phyloP scores from a whole-genome alignment of 2,797 vertebrate genomes.

The Myotis myotis region DNA sequence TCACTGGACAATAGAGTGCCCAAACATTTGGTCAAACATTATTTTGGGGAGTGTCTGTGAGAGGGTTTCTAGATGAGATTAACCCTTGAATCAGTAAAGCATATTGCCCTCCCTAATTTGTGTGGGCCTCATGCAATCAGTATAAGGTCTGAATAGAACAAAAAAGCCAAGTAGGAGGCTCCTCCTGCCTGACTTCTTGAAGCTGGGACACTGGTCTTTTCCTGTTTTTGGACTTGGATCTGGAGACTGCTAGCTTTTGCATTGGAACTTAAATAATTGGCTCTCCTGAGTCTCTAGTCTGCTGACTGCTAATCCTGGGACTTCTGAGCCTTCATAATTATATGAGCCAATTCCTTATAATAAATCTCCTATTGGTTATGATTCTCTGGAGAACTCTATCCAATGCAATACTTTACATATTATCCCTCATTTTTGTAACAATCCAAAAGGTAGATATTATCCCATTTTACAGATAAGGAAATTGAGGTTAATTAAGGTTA shows the following conservation, averaged over 20 bases:
- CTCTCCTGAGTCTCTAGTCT: background rate
- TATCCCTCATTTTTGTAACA: background rate
- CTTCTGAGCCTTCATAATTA: background rate
- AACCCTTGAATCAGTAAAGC: background rate
- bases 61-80: background rate
- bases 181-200: background rate
- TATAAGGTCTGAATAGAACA: background rate
- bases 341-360: background rate
- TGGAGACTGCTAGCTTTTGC: background rate
- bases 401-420: background rate
- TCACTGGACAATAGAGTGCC: background rate
- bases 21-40: background rate
- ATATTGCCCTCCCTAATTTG: background rate
- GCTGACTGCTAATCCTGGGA: background rate
- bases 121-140: background rate
- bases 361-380: background rate
- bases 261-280: background rate
- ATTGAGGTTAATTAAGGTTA: background rate
- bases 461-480: background rate
- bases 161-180: background rate
- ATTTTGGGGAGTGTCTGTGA: background rate
- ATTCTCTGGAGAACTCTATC: slow-evolving; percentile 15
- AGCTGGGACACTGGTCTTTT: background rate
- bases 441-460: background rate
- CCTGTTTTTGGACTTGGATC: background rate